phyloP scores from a whole-genome alignment of 2,797 vertebrate species.

The Cichlasoma orientale region DNA sequence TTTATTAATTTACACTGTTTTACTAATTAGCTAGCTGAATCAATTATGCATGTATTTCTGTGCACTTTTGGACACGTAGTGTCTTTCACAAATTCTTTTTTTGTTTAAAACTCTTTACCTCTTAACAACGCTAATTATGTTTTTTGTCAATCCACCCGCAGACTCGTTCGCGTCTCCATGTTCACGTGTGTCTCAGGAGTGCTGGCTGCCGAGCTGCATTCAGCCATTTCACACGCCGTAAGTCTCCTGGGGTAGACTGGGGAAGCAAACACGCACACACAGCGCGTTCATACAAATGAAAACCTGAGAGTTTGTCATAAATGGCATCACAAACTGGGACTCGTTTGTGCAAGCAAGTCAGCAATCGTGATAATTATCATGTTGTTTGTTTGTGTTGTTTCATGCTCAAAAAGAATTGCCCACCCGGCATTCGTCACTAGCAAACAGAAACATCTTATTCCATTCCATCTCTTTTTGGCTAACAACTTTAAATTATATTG shows the following conservation, averaged over 20 bases:
- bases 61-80: neutral
- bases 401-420: neutral
- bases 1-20: neutral
- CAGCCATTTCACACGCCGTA: constrained; percentile 48
- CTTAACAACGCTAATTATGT: neutral
- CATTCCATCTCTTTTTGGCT: neutral
- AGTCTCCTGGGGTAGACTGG: constrained; percentile 3
- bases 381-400: constrained; percentile 12
- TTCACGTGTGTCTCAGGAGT: constrained; percentile 14
- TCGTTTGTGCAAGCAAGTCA: constrained; percentile 19
- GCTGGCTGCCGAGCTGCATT: constrained; percentile 19
- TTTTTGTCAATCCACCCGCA: neutral
- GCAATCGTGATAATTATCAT: constrained; percentile 17
- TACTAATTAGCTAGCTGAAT: neutral
- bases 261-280: neutral
- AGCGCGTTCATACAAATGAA: constrained; percentile 18
- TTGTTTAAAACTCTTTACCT: neutral
- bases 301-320: constrained; percentile 26
- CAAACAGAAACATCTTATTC: neutral
- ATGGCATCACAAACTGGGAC: constrained; percentile 8
- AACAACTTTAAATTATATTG: neutral
- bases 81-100: neutral
- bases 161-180: neutral
- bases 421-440: neutral
- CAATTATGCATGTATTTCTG: neutral